phyloP scores from a whole-genome alignment of 92 coral and sea anemone species.

The Zoanthus gigantus region DNA sequence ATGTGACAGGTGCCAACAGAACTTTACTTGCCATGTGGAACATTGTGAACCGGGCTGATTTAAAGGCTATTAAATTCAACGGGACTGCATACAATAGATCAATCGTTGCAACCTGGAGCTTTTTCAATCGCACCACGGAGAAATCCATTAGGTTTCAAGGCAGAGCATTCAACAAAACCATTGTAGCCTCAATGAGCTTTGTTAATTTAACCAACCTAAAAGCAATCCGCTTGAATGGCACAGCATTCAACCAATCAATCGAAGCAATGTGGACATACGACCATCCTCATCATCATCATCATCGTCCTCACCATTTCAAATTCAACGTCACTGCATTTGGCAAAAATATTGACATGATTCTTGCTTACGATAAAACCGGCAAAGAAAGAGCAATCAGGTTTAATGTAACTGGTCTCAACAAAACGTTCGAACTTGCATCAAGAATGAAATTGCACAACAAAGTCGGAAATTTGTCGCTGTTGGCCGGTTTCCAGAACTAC shows the following conservation, averaged over 20 bases:
- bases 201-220: constrained; percentile 48
- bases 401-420: constrained; percentile 61
- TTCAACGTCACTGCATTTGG: constrained; percentile 54
- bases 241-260: constrained; percentile 45
- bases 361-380: constrained; percentile 24
- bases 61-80: constrained; percentile 82
- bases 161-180: constrained; percentile 63
- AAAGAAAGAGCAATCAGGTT: constrained; percentile 38
- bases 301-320: constrained; percentile 34
- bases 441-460: constrained; percentile 60
- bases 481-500: constrained; percentile 84
- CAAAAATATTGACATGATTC: constrained; percentile 39
- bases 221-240: constrained; percentile 55
- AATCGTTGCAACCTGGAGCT: constrained; percentile 67
- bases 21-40: constrained; percentile 67
- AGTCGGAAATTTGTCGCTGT: constrained; percentile 66
- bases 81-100: constrained; percentile 75
- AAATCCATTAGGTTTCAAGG: constrained; percentile 80
- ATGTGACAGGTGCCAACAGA: constrained; percentile 68
- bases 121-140: constrained; percentile 60
- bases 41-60: constrained; percentile 53
- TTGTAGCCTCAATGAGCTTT: constrained; percentile 45
- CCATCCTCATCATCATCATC: constrained; percentile 2
- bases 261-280: constrained; percentile 58
- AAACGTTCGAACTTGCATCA: constrained; percentile 68